These are phyloP conservation scores for Escarpia spicata DNA, from an alignment of 2,888 invertebrate species.

Conservation along the genomic window DNA sequence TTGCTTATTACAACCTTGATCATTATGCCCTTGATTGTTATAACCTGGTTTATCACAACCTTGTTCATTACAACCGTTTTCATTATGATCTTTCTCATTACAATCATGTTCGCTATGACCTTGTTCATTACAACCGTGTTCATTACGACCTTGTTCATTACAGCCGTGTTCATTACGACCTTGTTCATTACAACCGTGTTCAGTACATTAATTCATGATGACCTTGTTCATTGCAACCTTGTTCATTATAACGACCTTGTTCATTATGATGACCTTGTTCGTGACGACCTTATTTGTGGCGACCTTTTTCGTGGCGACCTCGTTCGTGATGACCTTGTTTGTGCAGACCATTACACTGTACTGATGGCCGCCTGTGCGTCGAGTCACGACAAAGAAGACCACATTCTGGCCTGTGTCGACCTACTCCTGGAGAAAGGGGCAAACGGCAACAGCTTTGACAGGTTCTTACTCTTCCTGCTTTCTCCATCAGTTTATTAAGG, in stretches of 20 bases:
- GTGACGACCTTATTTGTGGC: constrained; percentile 47
- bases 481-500: not conserved
- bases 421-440: constrained; percentile 60
- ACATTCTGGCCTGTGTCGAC: constrained; percentile 60
- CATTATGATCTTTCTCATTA: not conserved
- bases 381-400: constrained; percentile 53
- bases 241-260: not conserved
- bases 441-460: constrained; percentile 54
- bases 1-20: too few relatives aligned
- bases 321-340: constrained; percentile 19
- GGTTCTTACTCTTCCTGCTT: constrained; percentile 25
- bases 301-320: constrained; percentile 39
- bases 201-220: not conserved
- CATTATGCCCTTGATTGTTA: too few relatives aligned
- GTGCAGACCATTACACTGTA: constrained; percentile 64
- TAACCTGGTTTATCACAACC: not conserved
- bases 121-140: not conserved
- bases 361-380: constrained; percentile 67
- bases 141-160: too few relatives aligned
- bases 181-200: not conserved
- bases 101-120: too few relatives aligned
- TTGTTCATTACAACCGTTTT: not conserved
- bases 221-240: constrained; percentile 6
- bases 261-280: not conserved
- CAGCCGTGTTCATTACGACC: too few relatives aligned